A percentile compares a stretch with the other conserved stretches of the same genome.
Conservation (phyloP, 2,113 vertebrate genomes). For the Tympanuchus pallidicinctus region DNA sequence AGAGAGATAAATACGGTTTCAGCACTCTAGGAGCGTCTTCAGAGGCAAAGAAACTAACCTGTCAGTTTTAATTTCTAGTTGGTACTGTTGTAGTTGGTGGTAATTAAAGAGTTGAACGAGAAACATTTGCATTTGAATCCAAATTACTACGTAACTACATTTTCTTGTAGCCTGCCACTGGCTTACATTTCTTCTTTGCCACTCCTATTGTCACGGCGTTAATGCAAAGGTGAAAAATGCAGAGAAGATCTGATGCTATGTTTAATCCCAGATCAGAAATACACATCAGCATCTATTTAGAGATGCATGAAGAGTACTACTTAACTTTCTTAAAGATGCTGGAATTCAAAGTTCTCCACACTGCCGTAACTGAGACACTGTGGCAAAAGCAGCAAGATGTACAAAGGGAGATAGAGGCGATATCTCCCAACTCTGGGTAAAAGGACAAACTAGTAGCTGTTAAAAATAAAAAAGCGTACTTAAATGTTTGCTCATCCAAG, state of each 20-base stretch:
- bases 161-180: neutral
- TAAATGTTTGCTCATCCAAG: neutral
- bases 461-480: neutral
- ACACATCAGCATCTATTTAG: neutral
- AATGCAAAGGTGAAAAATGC: neutral
- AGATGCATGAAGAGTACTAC: neutral
- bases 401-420: neutral
- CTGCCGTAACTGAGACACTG: neutral
- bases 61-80: neutral
- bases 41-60: neutral
- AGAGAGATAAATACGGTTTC: accelerated
- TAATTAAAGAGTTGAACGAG: neutral
- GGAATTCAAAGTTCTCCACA: neutral
- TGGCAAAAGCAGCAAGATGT: neutral
- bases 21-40: accelerated
- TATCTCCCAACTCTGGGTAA: neutral
- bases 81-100: accelerated
- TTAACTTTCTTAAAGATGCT: neutral
- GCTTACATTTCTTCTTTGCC: neutral
- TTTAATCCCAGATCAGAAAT: neutral
- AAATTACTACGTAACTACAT: neutral
- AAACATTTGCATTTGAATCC: neutral
- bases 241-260: neutral
- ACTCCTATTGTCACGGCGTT: too few species aligned
- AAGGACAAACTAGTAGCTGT: neutral